Evolutionary conservation across 30 jellyfish, hydroid and myxozoan genomes (phyloP), one percentile per base, ranked within the genome.

Genomic region (Mastigias papua): DNA sequence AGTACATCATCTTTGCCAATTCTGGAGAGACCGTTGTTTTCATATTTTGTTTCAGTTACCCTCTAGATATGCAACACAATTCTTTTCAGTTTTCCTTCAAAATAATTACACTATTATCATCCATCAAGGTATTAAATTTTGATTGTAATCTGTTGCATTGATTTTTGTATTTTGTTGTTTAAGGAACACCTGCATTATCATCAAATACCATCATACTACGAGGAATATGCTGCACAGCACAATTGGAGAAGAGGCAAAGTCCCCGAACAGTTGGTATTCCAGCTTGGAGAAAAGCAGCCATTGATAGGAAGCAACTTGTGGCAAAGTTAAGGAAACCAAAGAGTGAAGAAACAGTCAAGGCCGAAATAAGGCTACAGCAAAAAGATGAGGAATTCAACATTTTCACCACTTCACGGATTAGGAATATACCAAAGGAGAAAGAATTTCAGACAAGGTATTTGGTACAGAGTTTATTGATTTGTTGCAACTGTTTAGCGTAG

Each of bases 271-370:
- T 91, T 49, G 91, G 95, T 20, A 73, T 71, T 29, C 91, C 88
- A 70, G 86, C 96, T 5, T 91, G 97, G 97, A 91, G 67, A 22
- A 86, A 77, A 28, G 95, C 97, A 30, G 89, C 92, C n/a, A 76
- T 74, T 34, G 88, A 91, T 22, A 76, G 97, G 29, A 91, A 76
- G 77, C 78, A 84, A 70, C 57, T 84, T 83, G 86, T 83, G 9
- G 62, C 92, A 32, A 75, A 54, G 34, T 33, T 83, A 62, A 83
- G 80, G 72, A 86, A 91, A 42, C 95, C 91, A 51, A 91, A 84
- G 69, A 83, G 83, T 70, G 84, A 83, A 34, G 94, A 83, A 65
- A 81, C 77, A 13, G 20, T 73, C 13, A 91, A 80, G 49, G 86
- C 90, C 8, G 95, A 91, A 29, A 69, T 69, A 17, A 54, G 78